phyloP scores from a whole-genome alignment of 2,113 vertebrate species.

The Notothenia coriiceps region DNA sequence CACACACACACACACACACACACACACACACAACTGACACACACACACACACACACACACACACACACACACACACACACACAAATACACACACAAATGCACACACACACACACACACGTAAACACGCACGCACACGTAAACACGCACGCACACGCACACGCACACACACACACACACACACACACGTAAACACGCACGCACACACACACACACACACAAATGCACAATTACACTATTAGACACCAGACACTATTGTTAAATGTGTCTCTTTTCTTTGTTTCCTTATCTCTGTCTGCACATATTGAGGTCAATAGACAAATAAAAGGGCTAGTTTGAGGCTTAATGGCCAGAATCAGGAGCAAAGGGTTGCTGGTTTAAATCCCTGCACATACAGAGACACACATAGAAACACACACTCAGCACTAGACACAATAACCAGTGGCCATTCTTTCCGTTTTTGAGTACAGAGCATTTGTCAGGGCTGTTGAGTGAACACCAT shows the following conservation, averaged over 20 bases:
- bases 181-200: no score
- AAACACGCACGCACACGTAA: no score
- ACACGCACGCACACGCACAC: no score
- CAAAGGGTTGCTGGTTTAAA: slow-evolving; percentile 52
- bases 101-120: no score
- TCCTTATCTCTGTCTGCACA: slow-evolving; percentile 36
- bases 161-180: no score
- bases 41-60: background rate
- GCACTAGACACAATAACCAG: slow-evolving; percentile 16
- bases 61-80: background rate
- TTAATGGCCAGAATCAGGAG: slow-evolving; percentile 35
- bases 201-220: background rate
- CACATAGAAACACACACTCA: background rate
- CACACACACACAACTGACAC: background rate
- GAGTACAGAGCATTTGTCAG: slow-evolving; percentile 12
- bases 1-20: no score
- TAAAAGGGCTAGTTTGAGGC: slow-evolving; percentile 32
- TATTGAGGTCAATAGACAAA: slow-evolving; percentile 65
- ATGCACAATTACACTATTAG: background rate
- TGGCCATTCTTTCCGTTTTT: background rate
- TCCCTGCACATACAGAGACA: slow-evolving; percentile 9
- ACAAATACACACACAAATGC: background rate
- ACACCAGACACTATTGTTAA: slow-evolving; percentile 73
- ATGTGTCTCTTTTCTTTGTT: slow-evolving; percentile 37
- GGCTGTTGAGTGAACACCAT: slow-evolving; percentile 7